A percentile compares a stretch with the other conserved stretches of the same genome.
Evolutionary conservation across 2,797 vertebrate genomes (phyloP).

Genomic region (Lacerta viridis): DNA sequence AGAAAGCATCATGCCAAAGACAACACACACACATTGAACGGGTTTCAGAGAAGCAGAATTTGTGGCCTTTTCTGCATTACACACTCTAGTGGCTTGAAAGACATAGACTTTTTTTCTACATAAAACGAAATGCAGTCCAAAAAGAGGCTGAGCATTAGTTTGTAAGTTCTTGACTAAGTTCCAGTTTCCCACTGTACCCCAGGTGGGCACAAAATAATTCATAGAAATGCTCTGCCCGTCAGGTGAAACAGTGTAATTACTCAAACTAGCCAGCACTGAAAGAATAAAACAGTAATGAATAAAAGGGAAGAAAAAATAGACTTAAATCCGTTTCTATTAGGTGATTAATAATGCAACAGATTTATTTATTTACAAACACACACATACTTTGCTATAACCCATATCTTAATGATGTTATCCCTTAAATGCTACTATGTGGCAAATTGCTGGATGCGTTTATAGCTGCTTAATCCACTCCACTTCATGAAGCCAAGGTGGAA

Average conservation of each 20-base stretch:
- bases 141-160: constrained; percentile 36
- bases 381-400: background rate
- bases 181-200: background rate
- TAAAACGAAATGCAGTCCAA: constrained; percentile 34
- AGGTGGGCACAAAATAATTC: constrained; percentile 48
- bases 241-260: constrained; percentile 49
- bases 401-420: constrained; percentile 34
- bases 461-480: constrained; percentile 36
- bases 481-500: constrained; percentile 21
- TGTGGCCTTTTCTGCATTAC: constrained; percentile 17
- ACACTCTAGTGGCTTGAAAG: constrained; percentile 16
- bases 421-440: constrained; percentile 29
- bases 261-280: constrained; percentile 45
- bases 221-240: constrained; percentile 38
- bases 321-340: constrained; percentile 14
- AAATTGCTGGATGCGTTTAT: constrained; percentile 12
- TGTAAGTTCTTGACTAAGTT: constrained; percentile 46
- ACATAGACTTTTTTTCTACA: constrained; percentile 1
- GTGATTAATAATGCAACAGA: constrained; percentile 52
- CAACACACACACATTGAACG: background rate
- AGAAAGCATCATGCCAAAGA: background rate
- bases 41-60: background rate
- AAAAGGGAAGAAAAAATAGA: constrained; percentile 34
- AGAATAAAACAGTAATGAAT: constrained; percentile 44
- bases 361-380: background rate